Evolutionary conservation across 2,113 vertebrate species (phyloP).

Genomic region (Porphyrio hochstetteri): DNA sequence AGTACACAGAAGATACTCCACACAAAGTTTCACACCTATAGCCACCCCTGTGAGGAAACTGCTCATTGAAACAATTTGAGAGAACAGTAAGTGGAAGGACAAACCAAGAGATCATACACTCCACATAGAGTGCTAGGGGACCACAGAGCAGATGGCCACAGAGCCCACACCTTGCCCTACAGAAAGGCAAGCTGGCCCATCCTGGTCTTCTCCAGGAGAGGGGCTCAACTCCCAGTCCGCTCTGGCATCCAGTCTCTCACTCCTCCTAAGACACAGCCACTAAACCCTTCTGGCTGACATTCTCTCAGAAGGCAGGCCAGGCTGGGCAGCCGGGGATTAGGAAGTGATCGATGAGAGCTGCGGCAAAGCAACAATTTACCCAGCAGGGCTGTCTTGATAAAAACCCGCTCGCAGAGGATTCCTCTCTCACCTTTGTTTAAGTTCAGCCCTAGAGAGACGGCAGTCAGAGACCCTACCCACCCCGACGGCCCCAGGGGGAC

Average conservation of each 20-base stretch:
- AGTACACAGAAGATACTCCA: background rate
- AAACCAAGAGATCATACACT: background rate
- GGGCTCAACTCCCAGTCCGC: background rate
- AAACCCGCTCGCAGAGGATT: background rate
- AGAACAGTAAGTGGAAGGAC: background rate
- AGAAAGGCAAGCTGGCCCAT: background rate
- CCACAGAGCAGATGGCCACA: background rate
- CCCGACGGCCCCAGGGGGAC: background rate
- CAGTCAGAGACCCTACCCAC: background rate
- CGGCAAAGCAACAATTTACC: constrained; percentile 40
- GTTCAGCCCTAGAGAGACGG: background rate
- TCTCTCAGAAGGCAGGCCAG: constrained; percentile 6
- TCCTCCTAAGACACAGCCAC: background rate
- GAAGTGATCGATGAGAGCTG: background rate
- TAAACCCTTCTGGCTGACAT: constrained; percentile 21
- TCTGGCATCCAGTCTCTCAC: background rate
- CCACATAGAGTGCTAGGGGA: background rate
- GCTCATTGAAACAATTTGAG: background rate
- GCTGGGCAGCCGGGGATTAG: constrained; percentile 36
- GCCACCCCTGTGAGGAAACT: background rate
- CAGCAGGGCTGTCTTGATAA: constrained; percentile 19
- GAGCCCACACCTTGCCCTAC: background rate
- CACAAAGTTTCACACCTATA: background rate
- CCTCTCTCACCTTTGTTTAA: constrained; percentile 36
- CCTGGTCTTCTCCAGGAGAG: background rate